A percentile compares a stretch with the other conserved stretches of the same genome.
These are phyloP conservation scores for Melieria omissa DNA, from an alignment of 2,888 invertebrate genomes.

Conservation along the genomic window DNA sequence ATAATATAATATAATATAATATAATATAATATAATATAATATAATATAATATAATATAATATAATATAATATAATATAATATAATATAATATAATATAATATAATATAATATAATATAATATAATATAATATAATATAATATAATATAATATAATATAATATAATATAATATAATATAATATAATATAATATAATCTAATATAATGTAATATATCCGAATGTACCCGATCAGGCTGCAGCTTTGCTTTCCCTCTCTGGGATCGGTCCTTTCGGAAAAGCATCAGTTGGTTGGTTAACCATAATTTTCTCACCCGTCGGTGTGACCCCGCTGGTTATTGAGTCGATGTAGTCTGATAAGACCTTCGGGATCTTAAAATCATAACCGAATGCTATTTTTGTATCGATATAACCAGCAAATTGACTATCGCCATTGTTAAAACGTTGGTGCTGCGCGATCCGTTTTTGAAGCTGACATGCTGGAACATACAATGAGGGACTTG, in stretches of 20 bases:
- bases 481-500: background rate
- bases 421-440: background rate
- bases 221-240: background rate
- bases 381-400: slow-evolving; percentile 5
- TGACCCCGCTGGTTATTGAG: background rate
- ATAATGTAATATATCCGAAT: background rate
- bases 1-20: too few relatives aligned
- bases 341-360: background rate
- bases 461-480: background rate
- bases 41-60: too few relatives aligned
- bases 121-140: too few relatives aligned
- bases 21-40: too few relatives aligned
- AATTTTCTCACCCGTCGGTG: background rate
- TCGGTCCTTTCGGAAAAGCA: background rate
- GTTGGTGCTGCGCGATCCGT: slow-evolving; percentile 1
- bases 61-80: too few relatives aligned
- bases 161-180: too few relatives aligned
- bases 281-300: background rate
- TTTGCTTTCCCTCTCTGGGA: background rate
- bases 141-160: too few relatives aligned
- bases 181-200: too few relatives aligned
- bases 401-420: background rate
- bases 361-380: background rate
- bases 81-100: too few relatives aligned
- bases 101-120: too few relatives aligned